Conservation (phyloP, 64 coral and sea anemone genomes). For the Hydrozoanthus tunicans region DNA sequence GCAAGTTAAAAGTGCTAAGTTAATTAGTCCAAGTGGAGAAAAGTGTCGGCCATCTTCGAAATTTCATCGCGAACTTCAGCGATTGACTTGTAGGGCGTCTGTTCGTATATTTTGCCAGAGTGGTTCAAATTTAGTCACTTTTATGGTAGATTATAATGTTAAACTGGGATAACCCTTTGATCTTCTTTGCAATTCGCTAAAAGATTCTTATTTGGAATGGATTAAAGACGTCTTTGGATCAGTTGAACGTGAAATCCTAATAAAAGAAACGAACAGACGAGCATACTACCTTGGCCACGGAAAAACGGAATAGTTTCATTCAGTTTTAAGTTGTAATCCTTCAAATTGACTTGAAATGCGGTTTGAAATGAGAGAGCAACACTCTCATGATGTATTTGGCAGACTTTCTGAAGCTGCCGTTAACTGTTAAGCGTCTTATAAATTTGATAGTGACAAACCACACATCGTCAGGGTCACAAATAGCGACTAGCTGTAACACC, state of each 20-base stretch:
- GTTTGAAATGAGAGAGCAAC: not conserved
- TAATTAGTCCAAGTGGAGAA: not conserved
- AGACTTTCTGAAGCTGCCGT: not conserved
- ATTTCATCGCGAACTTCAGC: slow-evolving; percentile 1
- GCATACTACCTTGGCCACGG: not conserved
- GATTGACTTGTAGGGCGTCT: slow-evolving; percentile 7
- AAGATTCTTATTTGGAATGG: slow-evolving; percentile 49
- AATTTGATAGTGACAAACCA: too few species aligned
- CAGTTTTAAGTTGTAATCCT: not conserved
- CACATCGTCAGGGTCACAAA: not conserved
- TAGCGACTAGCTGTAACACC: not conserved
- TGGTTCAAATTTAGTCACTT: not conserved
- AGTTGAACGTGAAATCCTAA: slow-evolving; percentile 52
- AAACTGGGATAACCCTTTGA: slow-evolving; percentile 44
- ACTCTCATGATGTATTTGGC: not conserved
- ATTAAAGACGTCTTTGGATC: slow-evolving; percentile 40
- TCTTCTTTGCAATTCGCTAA: slow-evolving; percentile 42
- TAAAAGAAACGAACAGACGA: slow-evolving; percentile 12
- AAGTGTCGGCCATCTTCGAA: slow-evolving; percentile 53
- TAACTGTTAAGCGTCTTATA: not conserved
- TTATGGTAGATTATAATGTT: slow-evolving; percentile 8
- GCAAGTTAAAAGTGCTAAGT: slow-evolving; percentile 29
- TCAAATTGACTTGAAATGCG: not conserved
- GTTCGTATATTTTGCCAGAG: slow-evolving; percentile 5
- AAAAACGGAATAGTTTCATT: not conserved